Evolutionary conservation across 1,140 invertebrate species (phyloP).

Genomic region (Drosophila athabasca): DNA sequence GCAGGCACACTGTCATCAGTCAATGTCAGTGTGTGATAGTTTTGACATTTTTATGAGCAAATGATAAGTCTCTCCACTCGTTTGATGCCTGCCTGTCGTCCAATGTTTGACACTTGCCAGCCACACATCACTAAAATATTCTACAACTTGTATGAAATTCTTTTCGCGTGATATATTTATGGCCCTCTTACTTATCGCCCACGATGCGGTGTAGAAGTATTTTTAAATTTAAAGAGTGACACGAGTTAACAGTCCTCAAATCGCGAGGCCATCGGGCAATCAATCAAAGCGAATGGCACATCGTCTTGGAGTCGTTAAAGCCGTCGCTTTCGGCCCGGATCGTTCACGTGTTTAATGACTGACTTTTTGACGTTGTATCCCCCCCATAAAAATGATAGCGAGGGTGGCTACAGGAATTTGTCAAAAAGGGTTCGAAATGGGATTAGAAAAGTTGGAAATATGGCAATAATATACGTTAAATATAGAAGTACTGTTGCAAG

Average conservation of each 20-base stretch:
- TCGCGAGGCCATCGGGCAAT: conserved; percentile 30
- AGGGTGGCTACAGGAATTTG: conserved; percentile 15
- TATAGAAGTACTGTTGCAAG: no score
- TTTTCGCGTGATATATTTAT: conserved; percentile 58
- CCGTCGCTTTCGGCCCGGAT: conserved; percentile 18
- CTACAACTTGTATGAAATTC: conserved; percentile 22
- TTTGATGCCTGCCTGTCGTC: conserved; percentile 65
- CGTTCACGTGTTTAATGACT: conserved; percentile 32
- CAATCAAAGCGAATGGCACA: conserved; percentile 59
- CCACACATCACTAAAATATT: conserved; percentile 36
- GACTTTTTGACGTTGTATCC: conserved; percentile 21
- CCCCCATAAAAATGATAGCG: neutral
- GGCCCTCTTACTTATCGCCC: conserved; percentile 49
- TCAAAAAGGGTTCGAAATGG: neutral
- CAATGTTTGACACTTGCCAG: conserved; percentile 78
- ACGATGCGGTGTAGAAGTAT: conserved; percentile 25
- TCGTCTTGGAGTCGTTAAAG: conserved; percentile 32
- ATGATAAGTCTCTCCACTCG: conserved; percentile 66
- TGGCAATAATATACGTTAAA: no score
- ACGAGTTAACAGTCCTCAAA: conserved; percentile 50
- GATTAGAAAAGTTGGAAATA: no score
- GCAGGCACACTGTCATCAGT: conserved; percentile 61
- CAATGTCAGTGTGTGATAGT: conserved; percentile 76
- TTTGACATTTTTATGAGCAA: conserved; percentile 81
- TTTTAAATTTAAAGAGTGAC: conserved; percentile 57